phyloP scores from a whole-genome alignment of 2,888 invertebrate genomes.

The Lordiphosa andalusiaca region DNA sequence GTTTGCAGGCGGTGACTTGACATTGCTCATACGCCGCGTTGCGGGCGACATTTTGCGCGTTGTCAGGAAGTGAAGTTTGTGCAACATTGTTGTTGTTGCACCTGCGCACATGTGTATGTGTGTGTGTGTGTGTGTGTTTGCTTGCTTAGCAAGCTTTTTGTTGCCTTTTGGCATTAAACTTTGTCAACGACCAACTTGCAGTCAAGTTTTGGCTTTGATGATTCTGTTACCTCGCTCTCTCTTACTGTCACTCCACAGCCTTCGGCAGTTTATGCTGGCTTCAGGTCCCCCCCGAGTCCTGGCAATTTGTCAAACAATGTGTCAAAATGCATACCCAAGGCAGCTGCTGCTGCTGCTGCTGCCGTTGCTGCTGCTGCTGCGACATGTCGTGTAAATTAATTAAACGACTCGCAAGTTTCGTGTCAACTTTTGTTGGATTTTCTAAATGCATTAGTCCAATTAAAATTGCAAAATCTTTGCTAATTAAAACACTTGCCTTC shows the following conservation, averaged over 20 bases:
- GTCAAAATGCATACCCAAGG: conserved; percentile 60
- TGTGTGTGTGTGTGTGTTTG: conserved; percentile 14
- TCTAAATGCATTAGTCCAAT: conserved; percentile 61
- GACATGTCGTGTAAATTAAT: conserved; percentile 52
- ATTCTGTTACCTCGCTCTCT: conserved; percentile 34
- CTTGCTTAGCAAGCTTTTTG: conserved; percentile 44
- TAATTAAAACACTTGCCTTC: conserved; percentile 34
- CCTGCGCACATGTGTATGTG: conserved; percentile 26
- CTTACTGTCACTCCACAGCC: conserved; percentile 22
- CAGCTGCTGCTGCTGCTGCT: neutral
- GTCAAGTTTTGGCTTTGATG: conserved; percentile 64
- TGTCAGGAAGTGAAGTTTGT: conserved; percentile 46
- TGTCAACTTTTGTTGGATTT: conserved; percentile 46
- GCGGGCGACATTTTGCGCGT: conserved; percentile 53
- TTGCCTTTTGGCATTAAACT: conserved; percentile 60
- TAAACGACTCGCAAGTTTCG: conserved; percentile 53
- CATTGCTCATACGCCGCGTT: conserved; percentile 66
- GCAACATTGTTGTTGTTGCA: conserved; percentile 63
- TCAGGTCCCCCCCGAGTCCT: conserved; percentile 43
- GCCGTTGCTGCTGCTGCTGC: neutral
- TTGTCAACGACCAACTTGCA: conserved; percentile 39
- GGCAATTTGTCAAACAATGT: conserved; percentile 75
- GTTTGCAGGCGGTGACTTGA: conserved; percentile 22
- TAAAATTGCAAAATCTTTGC: conserved; percentile 57
- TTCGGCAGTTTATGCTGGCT: conserved; percentile 35